phyloP scores from a whole-genome alignment of 2,888 invertebrate genomes.

The Norana najaformis region DNA sequence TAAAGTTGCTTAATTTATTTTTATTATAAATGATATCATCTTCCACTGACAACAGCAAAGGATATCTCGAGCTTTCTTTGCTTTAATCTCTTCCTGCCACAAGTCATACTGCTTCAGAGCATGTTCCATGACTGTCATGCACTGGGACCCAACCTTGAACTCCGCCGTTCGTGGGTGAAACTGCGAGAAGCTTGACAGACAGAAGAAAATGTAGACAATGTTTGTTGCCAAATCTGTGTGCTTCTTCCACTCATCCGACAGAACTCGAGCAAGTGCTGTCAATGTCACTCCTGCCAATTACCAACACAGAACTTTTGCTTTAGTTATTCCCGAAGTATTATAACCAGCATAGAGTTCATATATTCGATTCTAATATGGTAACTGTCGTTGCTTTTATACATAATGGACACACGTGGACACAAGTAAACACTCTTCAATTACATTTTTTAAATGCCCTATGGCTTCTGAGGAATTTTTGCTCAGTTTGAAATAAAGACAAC shows the following conservation, averaged over 20 bases:
- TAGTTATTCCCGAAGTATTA: background rate
- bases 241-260: slow-evolving; percentile 96
- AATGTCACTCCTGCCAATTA: slow-evolving; percentile 74
- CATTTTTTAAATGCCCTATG: no score
- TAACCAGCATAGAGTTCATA: background rate
- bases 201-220: slow-evolving; percentile 94
- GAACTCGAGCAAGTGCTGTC: slow-evolving; percentile 89
- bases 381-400: no score
- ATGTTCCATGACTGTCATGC: slow-evolving; percentile 88
- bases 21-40: no score
- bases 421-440: background rate
- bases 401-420: no score
- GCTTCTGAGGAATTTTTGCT: no score
- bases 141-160: slow-evolving; percentile 94
- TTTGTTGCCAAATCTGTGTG: slow-evolving; percentile 94
- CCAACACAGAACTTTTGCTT: background rate
- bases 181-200: slow-evolving; percentile 91
- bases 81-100: slow-evolving; percentile 71
- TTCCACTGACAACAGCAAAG: background rate
- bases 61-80: slow-evolving; percentile 56
- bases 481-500: no score
- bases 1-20: no score
- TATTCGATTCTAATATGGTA: background rate
- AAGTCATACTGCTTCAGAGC: slow-evolving; percentile 90
- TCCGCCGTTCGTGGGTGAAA: slow-evolving; percentile 93